Percentiles rank a stretch among this genome's conserved stretches.
phyloP scores from a whole-genome alignment of 2,888 invertebrate species.

The Autographa gamma region DNA sequence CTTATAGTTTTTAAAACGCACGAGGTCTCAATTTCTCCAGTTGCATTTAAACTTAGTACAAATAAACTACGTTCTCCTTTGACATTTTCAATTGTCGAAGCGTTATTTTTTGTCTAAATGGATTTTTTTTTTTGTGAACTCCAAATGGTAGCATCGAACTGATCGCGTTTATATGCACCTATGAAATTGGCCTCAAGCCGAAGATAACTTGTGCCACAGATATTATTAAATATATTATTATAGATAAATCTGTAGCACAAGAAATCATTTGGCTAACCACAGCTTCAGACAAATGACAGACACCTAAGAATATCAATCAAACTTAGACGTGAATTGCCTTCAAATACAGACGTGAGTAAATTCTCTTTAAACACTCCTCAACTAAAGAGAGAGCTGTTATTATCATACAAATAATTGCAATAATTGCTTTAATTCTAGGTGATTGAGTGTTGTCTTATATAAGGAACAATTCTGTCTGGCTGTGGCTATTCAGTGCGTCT shows the following conservation, averaged over 20 bases:
- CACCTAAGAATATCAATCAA: slow-evolving; percentile 4
- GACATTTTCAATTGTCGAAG: too few species aligned
- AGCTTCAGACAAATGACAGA: slow-evolving; percentile 4
- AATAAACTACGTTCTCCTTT: background rate
- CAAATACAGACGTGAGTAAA: background rate
- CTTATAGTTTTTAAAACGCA: background rate
- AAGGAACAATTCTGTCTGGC: background rate
- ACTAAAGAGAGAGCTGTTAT: background rate
- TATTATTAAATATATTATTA: background rate
- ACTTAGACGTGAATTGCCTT: background rate
- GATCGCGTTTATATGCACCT: background rate
- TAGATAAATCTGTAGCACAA: background rate
- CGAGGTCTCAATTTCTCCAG: background rate
- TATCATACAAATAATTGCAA: background rate
- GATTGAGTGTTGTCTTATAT: background rate
- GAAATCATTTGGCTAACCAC: slow-evolving; percentile 1
- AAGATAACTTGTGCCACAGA: background rate
- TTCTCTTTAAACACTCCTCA: background rate
- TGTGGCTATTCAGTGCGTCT: background rate
- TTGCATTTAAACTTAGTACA: background rate
- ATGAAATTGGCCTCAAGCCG: background rate
- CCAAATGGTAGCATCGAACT: background rate
- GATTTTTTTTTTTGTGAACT: background rate
- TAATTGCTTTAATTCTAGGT: background rate
- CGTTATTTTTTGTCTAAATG: too few species aligned